Percentiles rank a stretch among this genome's conserved stretches.
phyloP scores from a whole-genome alignment of 2,113 vertebrate species.

The Petaurus breviceps region DNA sequence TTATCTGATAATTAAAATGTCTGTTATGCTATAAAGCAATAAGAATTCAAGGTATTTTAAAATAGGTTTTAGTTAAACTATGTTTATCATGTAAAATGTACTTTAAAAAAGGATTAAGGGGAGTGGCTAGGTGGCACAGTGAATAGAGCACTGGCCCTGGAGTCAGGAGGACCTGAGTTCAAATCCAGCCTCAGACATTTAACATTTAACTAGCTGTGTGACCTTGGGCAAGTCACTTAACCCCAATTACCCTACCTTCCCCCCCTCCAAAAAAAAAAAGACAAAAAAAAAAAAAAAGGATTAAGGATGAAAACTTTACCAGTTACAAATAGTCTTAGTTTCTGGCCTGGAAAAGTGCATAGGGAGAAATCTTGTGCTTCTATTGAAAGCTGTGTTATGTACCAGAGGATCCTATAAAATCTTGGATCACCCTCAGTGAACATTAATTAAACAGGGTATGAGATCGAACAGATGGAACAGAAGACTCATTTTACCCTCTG shows the following conservation, averaged over 20 bases:
- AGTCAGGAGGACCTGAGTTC: too few species aligned
- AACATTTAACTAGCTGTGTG: too few species aligned
- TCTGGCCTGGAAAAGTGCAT: not conserved
- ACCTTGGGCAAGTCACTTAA: too few species aligned
- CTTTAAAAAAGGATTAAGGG: not conserved
- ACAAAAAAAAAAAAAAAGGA: too few species aligned
- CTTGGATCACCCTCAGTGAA: not conserved
- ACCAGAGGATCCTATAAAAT: not conserved
- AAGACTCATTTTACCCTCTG: not conserved
- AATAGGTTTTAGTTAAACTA: not conserved
- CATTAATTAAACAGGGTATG: not conserved
- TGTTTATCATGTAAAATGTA: not conserved
- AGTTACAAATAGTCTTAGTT: not conserved
- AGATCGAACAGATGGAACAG: not conserved
- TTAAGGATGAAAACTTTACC: not conserved
- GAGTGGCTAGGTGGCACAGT: too few species aligned
- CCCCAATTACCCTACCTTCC: too few species aligned
- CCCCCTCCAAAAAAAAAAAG: too few species aligned
- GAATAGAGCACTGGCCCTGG: too few species aligned
- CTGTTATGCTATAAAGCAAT: not conserved
- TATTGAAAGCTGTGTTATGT: not conserved
- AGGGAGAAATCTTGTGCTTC: not conserved
- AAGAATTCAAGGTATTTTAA: not conserved
- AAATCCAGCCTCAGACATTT: too few species aligned
- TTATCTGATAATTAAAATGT: not conserved